A percentile compares a stretch with the other conserved stretches of the same genome.
phyloP scores from a whole-genome alignment of 92 coral and sea anemone species.

The Porites rus region DNA sequence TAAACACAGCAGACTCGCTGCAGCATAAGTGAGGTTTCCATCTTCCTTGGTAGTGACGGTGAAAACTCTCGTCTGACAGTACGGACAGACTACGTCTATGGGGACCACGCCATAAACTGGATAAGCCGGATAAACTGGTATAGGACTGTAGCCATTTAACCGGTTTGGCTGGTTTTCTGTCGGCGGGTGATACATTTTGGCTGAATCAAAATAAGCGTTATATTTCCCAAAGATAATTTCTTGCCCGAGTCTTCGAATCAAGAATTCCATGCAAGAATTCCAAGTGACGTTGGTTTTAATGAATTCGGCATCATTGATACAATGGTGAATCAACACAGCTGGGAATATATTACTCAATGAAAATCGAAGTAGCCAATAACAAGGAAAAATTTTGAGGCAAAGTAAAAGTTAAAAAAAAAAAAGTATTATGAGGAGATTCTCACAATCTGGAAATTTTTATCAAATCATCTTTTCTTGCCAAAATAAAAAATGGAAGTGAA shows the following conservation, averaged over 20 bases:
- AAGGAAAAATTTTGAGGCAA: neutral
- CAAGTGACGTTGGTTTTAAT: neutral
- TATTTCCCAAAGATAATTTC: too few relatives aligned
- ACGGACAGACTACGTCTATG: constrained; percentile 75
- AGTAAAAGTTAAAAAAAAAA: neutral
- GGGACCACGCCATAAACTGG: constrained; percentile 91
- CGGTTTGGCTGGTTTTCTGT: constrained; percentile 66
- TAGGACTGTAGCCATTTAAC: constrained; percentile 17
- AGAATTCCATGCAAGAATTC: neutral
- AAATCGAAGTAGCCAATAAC: neutral
- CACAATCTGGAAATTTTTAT: neutral
- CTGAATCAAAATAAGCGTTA: neutral
- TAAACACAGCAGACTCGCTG: constrained; percentile 82
- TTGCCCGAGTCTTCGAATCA: neutral
- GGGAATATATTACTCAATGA: neutral
- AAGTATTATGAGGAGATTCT: neutral
- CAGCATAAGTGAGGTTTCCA: constrained; percentile 87
- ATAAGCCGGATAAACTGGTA: constrained; percentile 22
- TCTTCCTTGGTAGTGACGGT: constrained; percentile 81
- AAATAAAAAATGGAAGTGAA: neutral
- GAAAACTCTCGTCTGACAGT: constrained; percentile 88
- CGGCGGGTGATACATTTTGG: constrained; percentile 63
- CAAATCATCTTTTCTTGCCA: too few relatives aligned
- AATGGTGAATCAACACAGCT: constrained; percentile 33
- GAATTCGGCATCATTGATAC: neutral